These are phyloP conservation scores for Epinotia demarniana DNA, from an alignment of 2,888 invertebrate species.

Conservation along the genomic window DNA sequence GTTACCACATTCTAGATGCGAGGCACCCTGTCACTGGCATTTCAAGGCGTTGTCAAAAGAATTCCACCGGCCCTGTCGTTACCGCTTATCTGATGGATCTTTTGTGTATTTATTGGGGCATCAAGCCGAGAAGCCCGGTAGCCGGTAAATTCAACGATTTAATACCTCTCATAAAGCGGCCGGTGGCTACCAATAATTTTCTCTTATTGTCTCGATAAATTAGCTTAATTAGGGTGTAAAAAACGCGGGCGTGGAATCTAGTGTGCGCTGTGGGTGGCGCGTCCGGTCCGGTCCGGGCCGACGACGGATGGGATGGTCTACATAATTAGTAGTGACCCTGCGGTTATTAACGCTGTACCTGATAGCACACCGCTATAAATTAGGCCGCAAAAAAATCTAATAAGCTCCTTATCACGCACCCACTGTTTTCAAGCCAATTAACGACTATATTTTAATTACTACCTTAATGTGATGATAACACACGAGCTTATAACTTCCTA, in stretches of 20 bases:
- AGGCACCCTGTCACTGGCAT: constrained; percentile 64
- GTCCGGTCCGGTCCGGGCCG: constrained; percentile 44
- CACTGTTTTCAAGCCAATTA: constrained; percentile 29
- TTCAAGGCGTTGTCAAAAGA: constrained; percentile 63
- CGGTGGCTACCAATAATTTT: constrained; percentile 73
- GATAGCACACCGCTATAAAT: constrained; percentile 39
- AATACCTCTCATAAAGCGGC: constrained; percentile 79
- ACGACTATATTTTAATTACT: constrained; percentile 23
- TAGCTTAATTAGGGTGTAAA: constrained; percentile 84
- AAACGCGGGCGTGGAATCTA: constrained; percentile 78
- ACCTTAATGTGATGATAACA: constrained; percentile 10
- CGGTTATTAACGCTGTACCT: constrained; percentile 22
- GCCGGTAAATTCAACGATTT: constrained; percentile 75
- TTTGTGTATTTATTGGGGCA: constrained; percentile 77
- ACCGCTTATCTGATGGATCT: constrained; percentile 72
- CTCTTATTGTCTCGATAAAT: constrained; percentile 83
- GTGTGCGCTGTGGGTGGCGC: constrained; percentile 76
- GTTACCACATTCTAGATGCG: constrained; percentile 59
- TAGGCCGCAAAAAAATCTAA: constrained; percentile 34
- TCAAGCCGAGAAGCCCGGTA: constrained; percentile 74
- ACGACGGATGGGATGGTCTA: constrained; percentile 49
- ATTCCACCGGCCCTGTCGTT: constrained; percentile 57
- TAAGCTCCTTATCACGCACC: constrained; percentile 16
- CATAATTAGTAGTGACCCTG: constrained; percentile 54
- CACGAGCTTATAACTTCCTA: background rate